phyloP scores from a whole-genome alignment of 2,888 invertebrate genomes.

The Dioctria rufipes region DNA sequence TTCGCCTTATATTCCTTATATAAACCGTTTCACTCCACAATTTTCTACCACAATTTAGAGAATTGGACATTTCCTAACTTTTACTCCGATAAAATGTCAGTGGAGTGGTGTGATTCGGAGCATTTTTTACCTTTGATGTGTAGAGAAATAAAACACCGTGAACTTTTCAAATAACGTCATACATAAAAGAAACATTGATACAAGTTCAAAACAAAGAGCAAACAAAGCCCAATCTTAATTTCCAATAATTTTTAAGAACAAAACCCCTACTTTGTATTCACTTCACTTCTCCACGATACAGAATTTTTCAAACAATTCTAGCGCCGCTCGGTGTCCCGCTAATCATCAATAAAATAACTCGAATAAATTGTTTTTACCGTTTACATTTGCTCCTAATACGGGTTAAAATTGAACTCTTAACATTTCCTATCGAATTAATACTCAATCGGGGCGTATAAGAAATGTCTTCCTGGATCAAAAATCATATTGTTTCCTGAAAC shows the following conservation, averaged over 20 bases:
- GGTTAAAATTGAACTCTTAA: not conserved
- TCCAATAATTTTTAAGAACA: not conserved
- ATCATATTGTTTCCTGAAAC: conserved; percentile 19
- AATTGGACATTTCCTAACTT: too few species aligned
- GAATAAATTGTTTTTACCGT: too few species aligned
- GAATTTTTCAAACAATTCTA: not conserved
- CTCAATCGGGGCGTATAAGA: not conserved
- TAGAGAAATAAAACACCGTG: too few species aligned
- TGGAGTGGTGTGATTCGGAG: too few species aligned
- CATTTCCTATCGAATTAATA: not conserved
- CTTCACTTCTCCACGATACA: not conserved
- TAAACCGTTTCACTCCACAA: too few species aligned
- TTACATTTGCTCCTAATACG: too few species aligned
- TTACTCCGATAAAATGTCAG: too few species aligned
- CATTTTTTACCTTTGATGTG: too few species aligned
- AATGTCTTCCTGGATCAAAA: conserved; percentile 29
- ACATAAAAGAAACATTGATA: not conserved
- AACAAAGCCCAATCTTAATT: not conserved
- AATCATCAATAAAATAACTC: not conserved
- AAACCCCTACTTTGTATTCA: not conserved
- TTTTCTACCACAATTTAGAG: too few species aligned
- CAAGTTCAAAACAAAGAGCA: not conserved
- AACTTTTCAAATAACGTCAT: too few species aligned
- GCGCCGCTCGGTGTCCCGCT: not conserved
- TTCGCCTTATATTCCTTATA: too few species aligned